Evolutionary conservation across 2,113 vertebrate genomes (phyloP).

Genomic region (Mirza zaza): DNA sequence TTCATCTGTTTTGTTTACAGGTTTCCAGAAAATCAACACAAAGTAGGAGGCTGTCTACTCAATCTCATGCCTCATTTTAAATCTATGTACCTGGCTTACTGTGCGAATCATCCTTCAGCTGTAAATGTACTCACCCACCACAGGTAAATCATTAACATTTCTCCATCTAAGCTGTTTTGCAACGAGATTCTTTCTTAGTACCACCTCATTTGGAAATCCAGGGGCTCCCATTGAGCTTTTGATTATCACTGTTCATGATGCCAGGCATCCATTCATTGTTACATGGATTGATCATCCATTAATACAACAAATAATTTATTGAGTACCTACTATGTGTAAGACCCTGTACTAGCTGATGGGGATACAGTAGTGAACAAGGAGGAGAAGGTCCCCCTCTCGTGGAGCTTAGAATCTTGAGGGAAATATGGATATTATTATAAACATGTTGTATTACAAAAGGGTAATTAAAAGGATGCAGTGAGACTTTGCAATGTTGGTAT

Average conservation of each 20-base stretch:
- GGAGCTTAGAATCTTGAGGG: neutral
- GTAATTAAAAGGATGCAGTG: neutral
- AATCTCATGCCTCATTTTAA: conserved; percentile 94
- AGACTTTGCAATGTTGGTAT: neutral
- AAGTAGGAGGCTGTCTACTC: conserved; percentile 92
- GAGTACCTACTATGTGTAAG: neutral
- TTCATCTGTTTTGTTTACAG: conserved; percentile 76
- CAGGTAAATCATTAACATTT: conserved; percentile 85
- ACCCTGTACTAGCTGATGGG: neutral
- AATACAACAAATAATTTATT: neutral
- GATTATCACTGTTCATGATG: neutral
- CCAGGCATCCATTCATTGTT: neutral
- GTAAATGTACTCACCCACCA: conserved; percentile 95
- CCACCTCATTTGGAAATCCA: neutral
- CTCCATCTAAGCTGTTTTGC: neutral
- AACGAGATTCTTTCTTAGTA: neutral
- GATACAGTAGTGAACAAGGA: neutral
- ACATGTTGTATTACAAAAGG: neutral
- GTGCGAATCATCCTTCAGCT: conserved; percentile 94
- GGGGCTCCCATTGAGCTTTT: neutral
- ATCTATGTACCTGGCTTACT: conserved; percentile 93
- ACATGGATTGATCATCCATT: neutral
- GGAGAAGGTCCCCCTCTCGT: neutral
- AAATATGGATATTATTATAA: neutral
- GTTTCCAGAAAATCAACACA: conserved; percentile 93